Evolutionary conservation across 2,113 vertebrate genomes (phyloP).

Genomic region (Eretmochelys imbricata): DNA sequence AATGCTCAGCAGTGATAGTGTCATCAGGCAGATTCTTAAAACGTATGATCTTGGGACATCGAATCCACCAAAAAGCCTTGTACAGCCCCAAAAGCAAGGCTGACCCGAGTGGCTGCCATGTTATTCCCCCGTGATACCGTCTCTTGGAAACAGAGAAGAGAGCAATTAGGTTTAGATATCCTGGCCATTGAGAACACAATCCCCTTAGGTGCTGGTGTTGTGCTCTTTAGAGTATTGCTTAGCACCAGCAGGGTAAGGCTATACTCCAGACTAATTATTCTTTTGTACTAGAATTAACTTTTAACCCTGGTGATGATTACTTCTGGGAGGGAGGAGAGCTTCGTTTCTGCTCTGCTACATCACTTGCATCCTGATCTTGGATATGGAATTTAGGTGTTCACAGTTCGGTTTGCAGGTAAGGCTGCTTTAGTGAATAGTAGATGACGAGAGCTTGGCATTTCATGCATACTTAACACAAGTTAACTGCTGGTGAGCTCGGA

Average conservation of each 20-base stretch:
- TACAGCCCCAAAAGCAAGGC: too few relatives aligned
- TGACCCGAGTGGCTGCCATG: too few relatives aligned
- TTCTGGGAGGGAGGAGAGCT: background rate
- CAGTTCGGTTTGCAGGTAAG: background rate
- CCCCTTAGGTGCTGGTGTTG: background rate
- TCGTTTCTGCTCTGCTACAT: background rate
- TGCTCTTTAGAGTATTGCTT: background rate
- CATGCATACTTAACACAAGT: background rate
- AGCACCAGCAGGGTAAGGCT: background rate
- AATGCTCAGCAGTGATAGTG: background rate
- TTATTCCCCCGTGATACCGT: background rate
- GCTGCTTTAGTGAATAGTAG: background rate
- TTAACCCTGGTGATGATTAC: background rate
- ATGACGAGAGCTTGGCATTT: background rate
- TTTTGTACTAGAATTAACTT: constrained; percentile 5
- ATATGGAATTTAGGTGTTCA: background rate
- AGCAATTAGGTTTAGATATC: background rate
- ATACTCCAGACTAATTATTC: background rate
- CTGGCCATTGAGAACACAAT: background rate
- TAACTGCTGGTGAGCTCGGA: too few relatives aligned
- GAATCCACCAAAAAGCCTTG: background rate
- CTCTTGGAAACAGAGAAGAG: background rate
- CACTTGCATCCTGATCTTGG: background rate
- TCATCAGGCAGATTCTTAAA: background rate
- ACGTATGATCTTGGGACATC: background rate